phyloP scores from a whole-genome alignment of 2,888 invertebrate species.

The Acholoe squamosa region DNA sequence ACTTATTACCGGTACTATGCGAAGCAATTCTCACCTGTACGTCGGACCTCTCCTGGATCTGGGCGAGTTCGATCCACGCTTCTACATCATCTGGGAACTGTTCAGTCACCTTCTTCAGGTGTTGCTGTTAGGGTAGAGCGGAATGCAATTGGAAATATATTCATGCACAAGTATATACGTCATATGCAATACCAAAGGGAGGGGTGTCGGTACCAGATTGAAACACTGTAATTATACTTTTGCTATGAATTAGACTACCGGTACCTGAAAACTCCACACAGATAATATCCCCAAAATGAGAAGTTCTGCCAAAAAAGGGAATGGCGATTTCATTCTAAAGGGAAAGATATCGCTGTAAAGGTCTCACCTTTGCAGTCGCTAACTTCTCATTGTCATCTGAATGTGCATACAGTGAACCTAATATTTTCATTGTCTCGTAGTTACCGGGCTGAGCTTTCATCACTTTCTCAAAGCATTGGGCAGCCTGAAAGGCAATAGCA shows the following conservation, averaged over 20 bases:
- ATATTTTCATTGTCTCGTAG: constrained; percentile 99
- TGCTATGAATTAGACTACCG: too few relatives aligned
- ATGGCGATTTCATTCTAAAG: too few relatives aligned
- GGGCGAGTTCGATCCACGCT: constrained; percentile 99
- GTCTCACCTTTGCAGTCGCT: constrained; percentile 89
- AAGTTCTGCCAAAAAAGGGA: too few relatives aligned
- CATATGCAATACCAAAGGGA: too few relatives aligned
- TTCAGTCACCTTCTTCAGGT: constrained; percentile 95
- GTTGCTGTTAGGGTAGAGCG: constrained; percentile 86
- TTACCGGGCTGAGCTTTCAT: constrained; percentile 98
- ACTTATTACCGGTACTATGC: too few relatives aligned
- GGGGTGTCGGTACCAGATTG: too few relatives aligned
- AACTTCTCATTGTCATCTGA: constrained; percentile 87
- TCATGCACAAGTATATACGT: neutral
- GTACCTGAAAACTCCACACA: too few relatives aligned
- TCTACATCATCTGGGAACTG: constrained; percentile 99
- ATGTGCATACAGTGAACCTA: constrained; percentile 96
- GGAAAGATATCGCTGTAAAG: too few relatives aligned
- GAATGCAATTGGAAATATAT: neutral
- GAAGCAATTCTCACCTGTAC: constrained; percentile 78
- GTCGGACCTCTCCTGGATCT: constrained; percentile 98
- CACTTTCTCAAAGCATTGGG: constrained; percentile 99
- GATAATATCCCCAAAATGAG: too few relatives aligned
- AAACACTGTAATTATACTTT: too few relatives aligned
- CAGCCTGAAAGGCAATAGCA: constrained; percentile 90